These are phyloP conservation scores for Temnothorax curvispinosus DNA, from an alignment of 1,140 invertebrate genomes.

Conservation along the genomic window DNA sequence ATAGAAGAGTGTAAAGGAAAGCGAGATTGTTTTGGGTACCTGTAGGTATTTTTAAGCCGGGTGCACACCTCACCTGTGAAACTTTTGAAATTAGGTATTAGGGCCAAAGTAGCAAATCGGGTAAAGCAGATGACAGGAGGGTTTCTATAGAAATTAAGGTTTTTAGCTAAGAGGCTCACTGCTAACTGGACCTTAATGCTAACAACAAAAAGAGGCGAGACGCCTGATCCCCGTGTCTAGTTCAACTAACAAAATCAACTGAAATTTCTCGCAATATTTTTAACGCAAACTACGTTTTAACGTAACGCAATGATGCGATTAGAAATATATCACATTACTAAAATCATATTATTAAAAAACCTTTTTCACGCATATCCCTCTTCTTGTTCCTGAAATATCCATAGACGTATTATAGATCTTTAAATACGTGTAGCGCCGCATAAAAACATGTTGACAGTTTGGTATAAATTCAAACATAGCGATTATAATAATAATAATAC, in stretches of 20 bases:
- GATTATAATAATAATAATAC: neutral
- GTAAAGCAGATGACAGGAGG: neutral
- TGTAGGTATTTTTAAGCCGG: neutral
- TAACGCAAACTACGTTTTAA: neutral
- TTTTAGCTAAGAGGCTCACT: neutral
- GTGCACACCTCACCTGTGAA: neutral
- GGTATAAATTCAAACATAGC: neutral
- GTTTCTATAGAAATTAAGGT: neutral
- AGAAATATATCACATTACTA: neutral
- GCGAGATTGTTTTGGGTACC: neutral
- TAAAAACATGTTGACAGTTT: neutral
- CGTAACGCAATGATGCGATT: neutral
- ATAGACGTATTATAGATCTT: neutral
- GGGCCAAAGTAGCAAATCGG: slow-evolving; percentile 26
- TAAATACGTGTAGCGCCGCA: neutral
- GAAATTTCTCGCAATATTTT: neutral
- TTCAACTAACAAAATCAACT: no score
- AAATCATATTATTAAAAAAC: neutral
- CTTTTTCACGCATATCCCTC: no score
- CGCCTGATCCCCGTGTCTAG: no score
- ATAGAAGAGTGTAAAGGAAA: neutral
- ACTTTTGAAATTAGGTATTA: slow-evolving; percentile 29
- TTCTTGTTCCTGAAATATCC: neutral
- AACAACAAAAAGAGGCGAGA: no score
- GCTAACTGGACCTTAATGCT: no score